phyloP scores from a whole-genome alignment of 1,140 invertebrate genomes.

The Magallana gigas region DNA sequence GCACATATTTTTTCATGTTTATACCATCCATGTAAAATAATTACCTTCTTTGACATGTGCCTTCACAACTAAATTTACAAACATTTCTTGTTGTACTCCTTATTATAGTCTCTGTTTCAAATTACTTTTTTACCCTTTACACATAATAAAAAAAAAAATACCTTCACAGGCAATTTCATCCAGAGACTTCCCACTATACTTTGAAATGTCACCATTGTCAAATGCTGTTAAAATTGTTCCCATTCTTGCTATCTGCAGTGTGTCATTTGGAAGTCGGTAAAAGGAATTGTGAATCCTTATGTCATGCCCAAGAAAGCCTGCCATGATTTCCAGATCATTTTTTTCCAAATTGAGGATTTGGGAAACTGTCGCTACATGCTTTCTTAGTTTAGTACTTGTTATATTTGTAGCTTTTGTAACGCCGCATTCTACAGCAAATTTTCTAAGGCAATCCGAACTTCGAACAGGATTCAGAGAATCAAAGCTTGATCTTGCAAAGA shows the following conservation, averaged over 20 bases:
- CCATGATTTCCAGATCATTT: constrained; percentile 54
- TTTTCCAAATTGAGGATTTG: constrained; percentile 53
- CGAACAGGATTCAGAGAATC: constrained; percentile 52
- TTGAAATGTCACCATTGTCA: constrained; percentile 49
- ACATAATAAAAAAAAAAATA: neutral
- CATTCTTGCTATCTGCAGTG: constrained; percentile 53
- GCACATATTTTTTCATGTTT: too few species aligned
- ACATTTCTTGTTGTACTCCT: too few species aligned
- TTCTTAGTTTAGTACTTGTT: constrained; percentile 53
- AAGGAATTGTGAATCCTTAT: constrained; percentile 54
- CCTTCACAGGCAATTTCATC: constrained; percentile 54
- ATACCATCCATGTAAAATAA: too few species aligned
- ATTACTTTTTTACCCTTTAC: too few species aligned
- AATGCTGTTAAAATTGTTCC: constrained; percentile 51
- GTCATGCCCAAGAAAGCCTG: constrained; percentile 60
- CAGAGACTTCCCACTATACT: constrained; percentile 52
- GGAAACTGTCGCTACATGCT: constrained; percentile 58
- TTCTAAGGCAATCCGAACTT: constrained; percentile 51
- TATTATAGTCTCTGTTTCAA: too few species aligned
- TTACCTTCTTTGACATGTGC: too few species aligned
- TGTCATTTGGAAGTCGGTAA: constrained; percentile 55
- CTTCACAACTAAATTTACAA: too few species aligned
- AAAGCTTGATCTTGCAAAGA: constrained; percentile 58
- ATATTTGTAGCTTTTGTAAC: constrained; percentile 40
- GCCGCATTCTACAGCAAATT: constrained; percentile 45